Evolutionary conservation across 2,797 vertebrate genomes (phyloP).

Genomic region (Gambelia wislizenii): DNA sequence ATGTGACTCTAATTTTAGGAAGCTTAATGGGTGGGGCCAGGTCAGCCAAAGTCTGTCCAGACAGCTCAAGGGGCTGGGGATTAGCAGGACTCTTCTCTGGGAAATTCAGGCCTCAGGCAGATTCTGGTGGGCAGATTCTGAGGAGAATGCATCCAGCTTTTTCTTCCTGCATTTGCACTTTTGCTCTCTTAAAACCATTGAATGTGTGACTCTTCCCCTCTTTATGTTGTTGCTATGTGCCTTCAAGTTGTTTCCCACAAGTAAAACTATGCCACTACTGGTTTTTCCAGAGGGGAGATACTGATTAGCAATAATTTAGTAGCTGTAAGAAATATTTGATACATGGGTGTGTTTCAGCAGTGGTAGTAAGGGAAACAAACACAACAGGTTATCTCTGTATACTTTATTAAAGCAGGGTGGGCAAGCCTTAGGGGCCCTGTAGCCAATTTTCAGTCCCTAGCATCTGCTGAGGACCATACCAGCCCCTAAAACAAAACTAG

Average conservation of each 20-base stretch:
- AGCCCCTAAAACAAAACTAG: background rate
- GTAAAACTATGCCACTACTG: background rate
- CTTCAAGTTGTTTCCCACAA: too few relatives aligned
- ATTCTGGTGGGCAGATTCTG: slow-evolving; percentile 14
- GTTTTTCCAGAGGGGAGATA: background rate
- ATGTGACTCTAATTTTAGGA: slow-evolving; percentile 51
- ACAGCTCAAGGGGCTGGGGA: slow-evolving; percentile 36
- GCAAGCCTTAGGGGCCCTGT: too few relatives aligned
- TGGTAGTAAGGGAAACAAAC: background rate
- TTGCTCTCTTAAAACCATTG: slow-evolving; percentile 11
- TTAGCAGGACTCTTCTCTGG: slow-evolving; percentile 43
- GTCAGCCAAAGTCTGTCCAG: slow-evolving; percentile 49
- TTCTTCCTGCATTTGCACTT: background rate
- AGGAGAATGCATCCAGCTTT: background rate
- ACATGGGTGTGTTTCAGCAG: background rate
- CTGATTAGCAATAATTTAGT: background rate
- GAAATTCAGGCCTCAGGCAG: slow-evolving; percentile 24
- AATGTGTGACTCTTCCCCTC: background rate
- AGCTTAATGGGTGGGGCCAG: background rate
- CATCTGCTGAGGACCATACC: too few relatives aligned
- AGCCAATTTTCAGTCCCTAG: too few relatives aligned
- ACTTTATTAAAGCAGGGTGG: too few relatives aligned
- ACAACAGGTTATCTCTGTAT: too few relatives aligned
- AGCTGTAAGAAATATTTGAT: background rate
- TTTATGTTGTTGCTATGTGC: too few relatives aligned